Base-by-base conservation (phyloP, 2,113 vertebrate genomes). In the Saccopteryx leptura region DNA sequence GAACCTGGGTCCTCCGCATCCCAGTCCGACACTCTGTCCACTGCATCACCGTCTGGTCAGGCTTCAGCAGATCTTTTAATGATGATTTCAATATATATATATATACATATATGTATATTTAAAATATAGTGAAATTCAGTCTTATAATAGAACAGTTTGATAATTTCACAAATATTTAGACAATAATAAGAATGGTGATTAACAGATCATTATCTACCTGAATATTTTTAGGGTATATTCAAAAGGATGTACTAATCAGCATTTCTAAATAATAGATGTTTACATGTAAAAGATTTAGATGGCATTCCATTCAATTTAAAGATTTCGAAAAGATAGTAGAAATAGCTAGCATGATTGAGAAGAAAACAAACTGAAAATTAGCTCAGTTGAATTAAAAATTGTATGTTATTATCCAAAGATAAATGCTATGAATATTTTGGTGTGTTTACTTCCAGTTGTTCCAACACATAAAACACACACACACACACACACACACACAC, bases 121-220 rank as follows among this genome's bases (percentile, higher is more conserved):
- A 93, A 85, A 56, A 26, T 33, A 66, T 48, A 63, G 3, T 33
- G 15, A 90, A 82, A 85, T 58, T 50, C 15, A 48, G 28, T 14
- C 24, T 63, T 79, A 78, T 9, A n/a, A 86, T 5, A 56, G 28
- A 88, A 63, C 4, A 28, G 13, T 24, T 88, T 4, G 3, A 50
- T 71, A 76, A 82, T 63, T 89, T 86, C 39, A 92, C 21, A 72
- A 65, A 21, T 60, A 83, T 66, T 96, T 81, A 76, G 28, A 58
- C 3, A 92, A 82, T 65, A 87, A 82, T 2, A 72, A 60, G 14
- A 87, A 82, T 84, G 14, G 12, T 75, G 19, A 89, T 60, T 83
- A 58, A 71, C 5, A 75, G 18, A 74, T 8, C 18, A 68, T 1
- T 7, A 19, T 83, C 33, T 52, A 72, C 24, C 1, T 82, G 5